These are phyloP conservation scores for Centruroides sculpturatus DNA, from an alignment of 1,140 invertebrate species.

Conservation along the genomic window DNA sequence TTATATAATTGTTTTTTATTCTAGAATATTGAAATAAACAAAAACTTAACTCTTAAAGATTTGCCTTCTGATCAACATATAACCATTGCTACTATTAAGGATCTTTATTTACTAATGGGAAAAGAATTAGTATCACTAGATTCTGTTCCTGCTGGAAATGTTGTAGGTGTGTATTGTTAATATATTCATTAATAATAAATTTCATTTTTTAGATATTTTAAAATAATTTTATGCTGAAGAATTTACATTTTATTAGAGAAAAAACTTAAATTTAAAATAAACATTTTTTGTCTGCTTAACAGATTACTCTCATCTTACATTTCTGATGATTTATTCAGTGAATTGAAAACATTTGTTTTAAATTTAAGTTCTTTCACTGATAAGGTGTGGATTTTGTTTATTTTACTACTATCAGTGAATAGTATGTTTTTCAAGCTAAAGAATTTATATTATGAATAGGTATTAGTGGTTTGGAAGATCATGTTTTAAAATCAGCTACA, in stretches of 20 bases:
- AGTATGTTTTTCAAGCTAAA: too few relatives aligned
- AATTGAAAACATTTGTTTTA: not conserved
- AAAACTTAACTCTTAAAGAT: conserved; percentile 46
- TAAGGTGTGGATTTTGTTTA: not conserved
- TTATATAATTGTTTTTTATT: conserved; percentile 1
- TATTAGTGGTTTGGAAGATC: conserved; percentile 72
- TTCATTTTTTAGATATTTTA: too few relatives aligned
- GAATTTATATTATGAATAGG: conserved; percentile 31
- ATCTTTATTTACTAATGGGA: conserved; percentile 86
- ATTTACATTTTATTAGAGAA: too few relatives aligned
- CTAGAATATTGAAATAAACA: conserved; percentile 30
- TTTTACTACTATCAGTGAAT: not conserved
- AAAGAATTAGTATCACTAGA: conserved; percentile 69
- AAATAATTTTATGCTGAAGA: too few relatives aligned
- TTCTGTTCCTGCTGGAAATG: conserved; percentile 66
- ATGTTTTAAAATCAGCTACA: conserved; percentile 79
- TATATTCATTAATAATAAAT: too few relatives aligned
- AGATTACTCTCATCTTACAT: too few relatives aligned
- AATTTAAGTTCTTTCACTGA: not conserved
- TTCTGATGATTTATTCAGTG: too few relatives aligned
- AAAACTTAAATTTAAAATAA: too few relatives aligned
- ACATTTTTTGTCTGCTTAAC: too few relatives aligned
- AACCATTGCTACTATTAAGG: conserved; percentile 43
- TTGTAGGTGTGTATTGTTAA: conserved; percentile 44
- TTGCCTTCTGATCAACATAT: conserved; percentile 45